A percentile compares a stretch with the other conserved stretches of the same genome.
phyloP scores from a whole-genome alignment of 1,140 invertebrate genomes.

The Drosophila pandora region DNA sequence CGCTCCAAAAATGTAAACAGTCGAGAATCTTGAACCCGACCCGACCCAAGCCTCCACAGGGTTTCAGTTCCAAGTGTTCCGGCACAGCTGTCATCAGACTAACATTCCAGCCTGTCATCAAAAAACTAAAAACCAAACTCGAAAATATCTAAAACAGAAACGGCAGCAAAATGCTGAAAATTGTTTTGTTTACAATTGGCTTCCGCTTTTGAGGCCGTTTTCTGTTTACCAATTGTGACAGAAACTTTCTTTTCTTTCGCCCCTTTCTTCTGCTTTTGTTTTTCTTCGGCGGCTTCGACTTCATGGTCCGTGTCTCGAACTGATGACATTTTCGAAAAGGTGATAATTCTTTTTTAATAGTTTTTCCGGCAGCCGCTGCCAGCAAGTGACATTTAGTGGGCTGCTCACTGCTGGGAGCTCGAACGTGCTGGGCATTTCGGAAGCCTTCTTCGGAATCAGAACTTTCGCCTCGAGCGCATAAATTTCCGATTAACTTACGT shows the following conservation, averaged over 20 bases:
- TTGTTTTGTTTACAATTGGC: constrained; percentile 55
- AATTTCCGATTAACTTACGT: constrained; percentile 55
- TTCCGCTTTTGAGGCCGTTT: constrained; percentile 41
- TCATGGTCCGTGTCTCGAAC: constrained; percentile 36
- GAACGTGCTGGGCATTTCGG: constrained; percentile 59
- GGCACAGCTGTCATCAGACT: constrained; percentile 33
- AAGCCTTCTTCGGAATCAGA: constrained; percentile 18
- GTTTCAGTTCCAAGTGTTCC: constrained; percentile 20
- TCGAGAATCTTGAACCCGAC: constrained; percentile 10
- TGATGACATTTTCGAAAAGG: constrained; percentile 59
- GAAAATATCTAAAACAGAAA: constrained; percentile 36
- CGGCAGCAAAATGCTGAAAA: constrained; percentile 25
- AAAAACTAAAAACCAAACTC: constrained; percentile 15
- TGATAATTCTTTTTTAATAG: constrained; percentile 82
- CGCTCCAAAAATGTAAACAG: constrained; percentile 29
- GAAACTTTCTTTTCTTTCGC: constrained; percentile 36
- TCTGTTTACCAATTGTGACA: constrained; percentile 55
- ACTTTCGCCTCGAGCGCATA: constrained; percentile 47
- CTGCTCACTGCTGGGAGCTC: neutral
- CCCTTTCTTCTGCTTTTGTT: constrained; percentile 19
- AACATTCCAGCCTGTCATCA: constrained; percentile 58
- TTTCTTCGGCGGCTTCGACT: neutral
- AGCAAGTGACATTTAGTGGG: constrained; percentile 78
- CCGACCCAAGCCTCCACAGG: neutral
- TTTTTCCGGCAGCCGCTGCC: constrained; percentile 69